Conservation (phyloP, 2,888 invertebrate genomes). For the Gisinianus flammeolus region DNA sequence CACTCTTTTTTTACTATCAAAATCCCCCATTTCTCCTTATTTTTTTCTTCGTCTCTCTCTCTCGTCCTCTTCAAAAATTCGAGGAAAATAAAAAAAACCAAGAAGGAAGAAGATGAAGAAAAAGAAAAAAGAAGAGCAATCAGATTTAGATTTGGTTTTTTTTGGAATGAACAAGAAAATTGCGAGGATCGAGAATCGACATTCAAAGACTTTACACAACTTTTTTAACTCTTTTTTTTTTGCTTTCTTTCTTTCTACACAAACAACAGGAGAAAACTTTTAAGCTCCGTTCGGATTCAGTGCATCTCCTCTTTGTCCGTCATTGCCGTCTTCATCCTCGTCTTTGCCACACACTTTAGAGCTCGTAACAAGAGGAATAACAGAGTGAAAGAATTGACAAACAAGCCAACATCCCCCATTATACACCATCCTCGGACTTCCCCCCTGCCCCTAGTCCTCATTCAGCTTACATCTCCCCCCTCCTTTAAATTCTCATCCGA, state of each 20-base stretch:
- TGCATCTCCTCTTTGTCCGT: not conserved
- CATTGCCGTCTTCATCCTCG: not conserved
- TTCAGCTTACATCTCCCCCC: no score
- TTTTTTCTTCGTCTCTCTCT: no score
- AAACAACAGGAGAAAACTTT: not conserved
- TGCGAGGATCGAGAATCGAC: not conserved
- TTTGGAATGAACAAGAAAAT: not conserved
- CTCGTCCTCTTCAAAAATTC: no score
- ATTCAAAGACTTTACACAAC: not conserved
- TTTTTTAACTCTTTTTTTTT: not conserved
- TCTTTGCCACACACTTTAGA: no score
- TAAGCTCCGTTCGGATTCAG: not conserved
- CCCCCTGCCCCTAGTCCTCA: no score
- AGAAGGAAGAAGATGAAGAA: not conserved
- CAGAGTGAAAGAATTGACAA: no score
- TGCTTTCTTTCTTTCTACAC: not conserved
- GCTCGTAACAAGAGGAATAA: no score
- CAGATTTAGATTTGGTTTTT: not conserved
- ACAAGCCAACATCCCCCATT: no score
- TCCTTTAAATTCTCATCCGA: no score
- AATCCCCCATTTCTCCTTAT: not conserved
- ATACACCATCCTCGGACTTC: no score
- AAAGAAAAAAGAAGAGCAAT: not conserved
- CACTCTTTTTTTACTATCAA: no score
- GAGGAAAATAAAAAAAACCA: no score